Base-by-base conservation (phyloP, 2,888 invertebrate genomes). In the Meloe dianella region DNA sequence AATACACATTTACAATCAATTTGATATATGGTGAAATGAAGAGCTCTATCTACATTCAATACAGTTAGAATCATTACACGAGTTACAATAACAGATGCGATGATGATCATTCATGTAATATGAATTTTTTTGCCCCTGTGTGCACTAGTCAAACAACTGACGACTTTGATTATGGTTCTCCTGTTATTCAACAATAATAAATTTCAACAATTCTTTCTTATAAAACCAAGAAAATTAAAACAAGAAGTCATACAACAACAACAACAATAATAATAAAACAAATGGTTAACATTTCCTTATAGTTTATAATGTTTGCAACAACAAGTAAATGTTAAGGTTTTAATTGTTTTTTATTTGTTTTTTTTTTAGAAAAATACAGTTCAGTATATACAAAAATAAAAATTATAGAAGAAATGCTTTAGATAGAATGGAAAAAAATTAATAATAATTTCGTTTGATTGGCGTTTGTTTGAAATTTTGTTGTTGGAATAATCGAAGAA, bases 101-200 rank as follows among this genome's bases (percentile, higher is more conserved):
- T 10, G 12, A 51, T 51, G 24, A 10, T 51, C 24, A 24, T 24
- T 10, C 20, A 24, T 22, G 24, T 12, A 22, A 22, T 51, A 1
- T 22, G 24, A 51, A 51, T 12, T 20, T n/a, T n/a, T n/a, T n/a
- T n/a, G n/a, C n/a, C n/a, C n/a, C n/a, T n/a, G n/a, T n/a, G n/a
- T n/a, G n/a, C n/a, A 51, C 51, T 20, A 51, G 51, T 51, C 51
- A 51, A 51, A 51, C 51, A 51, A 51, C 51, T 51, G 51, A 24
- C 51, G 24, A 51, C 12, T 51, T 51, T 51, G 51, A 51, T 22
- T 51, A 51, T 51, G 24, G 6, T 24, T 51, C 22, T n/a, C 4
- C 5, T 24, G 12, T 12, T 24, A 51, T 51, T n/a, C n/a, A 12
- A 12, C 51, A 51, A 24, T 12, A 51, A 51, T 51, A 51, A 51